A percentile compares a stretch with the other conserved stretches of the same genome.
These are phyloP conservation scores for Drosophila malerkotliana DNA, from an alignment of 1,140 invertebrate genomes.

Conservation along the genomic window DNA sequence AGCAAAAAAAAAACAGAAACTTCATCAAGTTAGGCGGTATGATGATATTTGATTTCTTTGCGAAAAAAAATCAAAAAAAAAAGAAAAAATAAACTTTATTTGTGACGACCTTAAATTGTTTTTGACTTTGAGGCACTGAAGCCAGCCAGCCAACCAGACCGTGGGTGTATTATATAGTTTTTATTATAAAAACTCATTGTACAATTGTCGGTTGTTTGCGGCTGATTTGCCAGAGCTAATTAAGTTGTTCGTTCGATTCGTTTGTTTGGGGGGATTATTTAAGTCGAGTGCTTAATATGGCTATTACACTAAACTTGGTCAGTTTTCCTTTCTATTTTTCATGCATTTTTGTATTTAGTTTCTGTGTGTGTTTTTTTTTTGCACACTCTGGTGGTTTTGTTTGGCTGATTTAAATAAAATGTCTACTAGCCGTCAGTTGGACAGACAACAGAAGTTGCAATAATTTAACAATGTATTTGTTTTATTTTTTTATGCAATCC, in stretches of 20 bases:
- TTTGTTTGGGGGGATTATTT: slow-evolving; percentile 32
- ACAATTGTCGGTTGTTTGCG: slow-evolving; percentile 24
- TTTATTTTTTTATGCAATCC: not conserved
- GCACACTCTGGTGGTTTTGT: not conserved
- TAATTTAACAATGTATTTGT: not conserved
- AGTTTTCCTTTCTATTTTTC: slow-evolving; percentile 28
- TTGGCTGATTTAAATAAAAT: slow-evolving; percentile 2
- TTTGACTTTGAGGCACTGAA: slow-evolving; percentile 60
- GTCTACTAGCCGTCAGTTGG: not conserved
- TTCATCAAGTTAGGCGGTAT: not conserved
- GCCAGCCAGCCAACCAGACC: not conserved
- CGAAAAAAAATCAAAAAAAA: slow-evolving; percentile 25
- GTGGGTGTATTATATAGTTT: slow-evolving; percentile 5
- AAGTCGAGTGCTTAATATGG: slow-evolving; percentile 34
- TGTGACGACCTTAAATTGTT: slow-evolving; percentile 73
- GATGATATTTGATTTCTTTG: slow-evolving; percentile 34
- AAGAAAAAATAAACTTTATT: slow-evolving; percentile 28
- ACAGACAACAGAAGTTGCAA: not conserved
- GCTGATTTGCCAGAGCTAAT: slow-evolving; percentile 64
- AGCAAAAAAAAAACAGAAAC: not conserved
- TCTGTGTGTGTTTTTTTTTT: not conserved
- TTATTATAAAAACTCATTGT: slow-evolving; percentile 30
- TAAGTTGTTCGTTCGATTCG: slow-evolving; percentile 64
- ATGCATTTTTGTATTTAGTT: not conserved
- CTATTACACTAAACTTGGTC: slow-evolving; percentile 9